A percentile compares a stretch with the other conserved stretches of the same genome.
These are phyloP conservation scores for Osmerus eperlanus DNA, from an alignment of 2,113 vertebrate genomes.

Conservation along the genomic window DNA sequence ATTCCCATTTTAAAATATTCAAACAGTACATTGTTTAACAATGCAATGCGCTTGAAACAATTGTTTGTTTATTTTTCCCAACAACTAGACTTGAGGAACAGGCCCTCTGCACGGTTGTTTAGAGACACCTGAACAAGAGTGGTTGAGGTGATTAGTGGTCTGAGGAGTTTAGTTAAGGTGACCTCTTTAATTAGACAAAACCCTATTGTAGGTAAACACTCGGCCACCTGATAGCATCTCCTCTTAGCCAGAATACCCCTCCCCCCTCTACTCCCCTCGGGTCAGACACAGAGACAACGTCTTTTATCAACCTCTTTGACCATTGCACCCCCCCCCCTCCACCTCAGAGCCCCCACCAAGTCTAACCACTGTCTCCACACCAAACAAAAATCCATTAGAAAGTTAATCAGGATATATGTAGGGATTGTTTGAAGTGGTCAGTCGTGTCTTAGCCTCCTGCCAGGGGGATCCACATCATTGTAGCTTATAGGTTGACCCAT, in stretches of 20 bases:
- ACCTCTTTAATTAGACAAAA: slow-evolving; percentile 70
- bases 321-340: background rate
- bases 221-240: slow-evolving; percentile 69
- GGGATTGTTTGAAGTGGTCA: background rate
- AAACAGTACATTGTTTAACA: no score
- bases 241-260: slow-evolving; percentile 24
- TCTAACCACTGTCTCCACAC: no score
- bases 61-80: background rate
- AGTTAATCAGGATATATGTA: background rate
- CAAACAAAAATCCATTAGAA: no score
- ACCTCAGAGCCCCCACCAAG: no score
- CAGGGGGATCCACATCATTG: no score
- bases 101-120: no score
- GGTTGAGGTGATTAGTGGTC: slow-evolving; percentile 59
- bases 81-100: no score
- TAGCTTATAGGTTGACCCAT: no score
- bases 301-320: background rate
- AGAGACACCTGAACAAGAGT: slow-evolving; percentile 39
- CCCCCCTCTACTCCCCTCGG: slow-evolving; percentile 16
- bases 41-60: background rate
- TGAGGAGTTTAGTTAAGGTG: slow-evolving; percentile 47
- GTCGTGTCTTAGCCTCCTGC: background rate
- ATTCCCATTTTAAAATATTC: background rate
- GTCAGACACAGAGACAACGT: slow-evolving; percentile 1
- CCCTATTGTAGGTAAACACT: slow-evolving; percentile 61